Percentiles rank a stretch among this genome's conserved stretches.
These are phyloP conservation scores for Chaetorhynchus papuensis DNA, from an alignment of 2,113 vertebrate species.

Conservation along the genomic window DNA sequence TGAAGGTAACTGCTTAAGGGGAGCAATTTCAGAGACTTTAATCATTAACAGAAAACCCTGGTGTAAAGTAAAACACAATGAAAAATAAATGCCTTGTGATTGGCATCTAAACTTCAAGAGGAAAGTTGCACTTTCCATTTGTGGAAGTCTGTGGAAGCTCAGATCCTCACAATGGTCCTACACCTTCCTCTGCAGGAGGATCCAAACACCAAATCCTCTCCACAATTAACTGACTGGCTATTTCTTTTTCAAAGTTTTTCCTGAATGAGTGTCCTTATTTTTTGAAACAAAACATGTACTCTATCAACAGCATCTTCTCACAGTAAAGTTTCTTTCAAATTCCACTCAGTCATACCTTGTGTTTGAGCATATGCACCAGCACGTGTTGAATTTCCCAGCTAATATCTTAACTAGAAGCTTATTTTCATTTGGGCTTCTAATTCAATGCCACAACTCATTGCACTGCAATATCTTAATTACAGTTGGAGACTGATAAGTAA, in stretches of 20 bases:
- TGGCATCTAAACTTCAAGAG: neutral
- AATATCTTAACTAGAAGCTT: neutral
- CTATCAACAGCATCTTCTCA: neutral
- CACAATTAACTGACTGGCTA: neutral
- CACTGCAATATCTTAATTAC: neutral
- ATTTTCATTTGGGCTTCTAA: neutral
- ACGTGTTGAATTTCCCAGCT: slow-evolving; percentile 3
- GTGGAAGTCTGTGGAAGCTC: neutral
- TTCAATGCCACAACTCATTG: neutral
- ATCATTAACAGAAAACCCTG: neutral
- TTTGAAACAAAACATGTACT: neutral
- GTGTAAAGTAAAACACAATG: neutral
- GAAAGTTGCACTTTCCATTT: neutral
- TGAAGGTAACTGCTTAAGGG: neutral
- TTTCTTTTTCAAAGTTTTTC: neutral
- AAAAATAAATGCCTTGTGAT: neutral
- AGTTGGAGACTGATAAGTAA: neutral
- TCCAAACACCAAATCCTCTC: neutral
- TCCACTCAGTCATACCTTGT: neutral
- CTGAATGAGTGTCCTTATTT: neutral
- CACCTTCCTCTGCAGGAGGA: neutral
- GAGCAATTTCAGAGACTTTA: neutral
- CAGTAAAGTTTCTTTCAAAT: neutral
- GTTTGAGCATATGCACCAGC: neutral
- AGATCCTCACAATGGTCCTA: neutral